phyloP scores from a whole-genome alignment of 2,888 invertebrate species.

The Harpalus rubripes region DNA sequence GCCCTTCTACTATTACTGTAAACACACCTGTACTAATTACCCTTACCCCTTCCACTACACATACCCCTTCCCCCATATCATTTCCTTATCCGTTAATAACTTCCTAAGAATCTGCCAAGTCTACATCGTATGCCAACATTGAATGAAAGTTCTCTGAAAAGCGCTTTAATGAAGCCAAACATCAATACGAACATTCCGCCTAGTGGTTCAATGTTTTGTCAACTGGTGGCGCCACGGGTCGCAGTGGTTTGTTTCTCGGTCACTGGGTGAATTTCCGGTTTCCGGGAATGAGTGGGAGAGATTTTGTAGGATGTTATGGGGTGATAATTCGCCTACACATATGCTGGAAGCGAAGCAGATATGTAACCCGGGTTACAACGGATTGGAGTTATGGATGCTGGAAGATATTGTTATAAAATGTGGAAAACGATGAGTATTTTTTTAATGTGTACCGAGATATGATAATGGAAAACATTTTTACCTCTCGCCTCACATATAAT shows the following conservation, averaged over 20 bases:
- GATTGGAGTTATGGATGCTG: background rate
- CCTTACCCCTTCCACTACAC: conserved; percentile 15
- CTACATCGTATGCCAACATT: background rate
- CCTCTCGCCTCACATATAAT: no score
- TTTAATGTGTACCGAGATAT: background rate
- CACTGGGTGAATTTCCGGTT: conserved; percentile 49
- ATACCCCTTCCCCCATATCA: background rate
- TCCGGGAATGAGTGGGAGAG: conserved; percentile 27
- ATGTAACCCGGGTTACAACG: background rate
- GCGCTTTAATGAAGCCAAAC: conserved; percentile 26
- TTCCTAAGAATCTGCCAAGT: conserved; percentile 43
- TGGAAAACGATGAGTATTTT: background rate
- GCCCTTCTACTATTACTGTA: conserved; percentile 22
- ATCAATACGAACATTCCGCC: conserved; percentile 29
- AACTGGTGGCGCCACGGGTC: conserved; percentile 30
- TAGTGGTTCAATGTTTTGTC: conserved; percentile 13
- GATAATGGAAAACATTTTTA: no score
- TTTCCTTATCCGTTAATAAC: conserved; percentile 14
- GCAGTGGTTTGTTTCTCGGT: conserved; percentile 35
- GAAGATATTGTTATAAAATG: background rate
- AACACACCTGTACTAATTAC: conserved; percentile 45
- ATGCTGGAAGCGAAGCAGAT: background rate
- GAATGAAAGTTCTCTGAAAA: conserved; percentile 32
- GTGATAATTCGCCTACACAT: conserved; percentile 5
- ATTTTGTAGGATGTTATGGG: conserved; percentile 8